Base-by-base conservation (phyloP, 2,113 vertebrate genomes). In the Australoheros scitulus region DNA sequence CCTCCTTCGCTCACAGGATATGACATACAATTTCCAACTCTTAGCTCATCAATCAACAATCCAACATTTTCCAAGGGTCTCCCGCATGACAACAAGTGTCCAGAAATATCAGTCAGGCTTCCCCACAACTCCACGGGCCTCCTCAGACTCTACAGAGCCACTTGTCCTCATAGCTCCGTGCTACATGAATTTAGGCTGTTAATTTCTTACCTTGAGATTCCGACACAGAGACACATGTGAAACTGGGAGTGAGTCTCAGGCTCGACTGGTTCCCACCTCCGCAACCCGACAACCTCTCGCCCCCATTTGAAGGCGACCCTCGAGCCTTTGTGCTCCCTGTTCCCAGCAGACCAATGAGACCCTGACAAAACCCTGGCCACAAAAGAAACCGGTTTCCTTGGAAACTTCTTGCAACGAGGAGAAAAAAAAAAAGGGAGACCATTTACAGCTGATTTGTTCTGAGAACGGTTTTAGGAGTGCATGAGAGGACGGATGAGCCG, bases 381-480 rank as follows among this genome's bases (percentile, higher is more conserved):
- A 97, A 97, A 98, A 96, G 97, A 96, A 97, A 93, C 95, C 92
- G 89, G 97, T 99, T 97, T 97, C 97, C 97, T 96, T 95, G 97
- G 97, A 96, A 97, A 98, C 97, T 94, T 91, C 87, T 91, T 87
- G 86, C 78, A 89, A 93, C 87, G 84, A 75, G 94, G 86, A 91
- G 61, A 55, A 32, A 18, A 90, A 85, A 55, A 32, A 18, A 29
- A 90, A 93, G 43, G 32, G 82, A 34, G 89, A 93, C 88, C 87
- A 85, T 95, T 95, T 95, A 94, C 90, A 95, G 93, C 93, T 9
- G 50, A 96, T 95, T 94, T 94, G 93, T 96, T 94, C 92, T 74
- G 81, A 92, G 92, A 95, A 92, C 92, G 91, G 83, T 94, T 88
- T 95, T 88, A 87, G 68, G 78, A 79, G 76, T 47, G 70, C 47